phyloP scores from a whole-genome alignment of 2,113 vertebrate species.

The Junco hyemalis region DNA sequence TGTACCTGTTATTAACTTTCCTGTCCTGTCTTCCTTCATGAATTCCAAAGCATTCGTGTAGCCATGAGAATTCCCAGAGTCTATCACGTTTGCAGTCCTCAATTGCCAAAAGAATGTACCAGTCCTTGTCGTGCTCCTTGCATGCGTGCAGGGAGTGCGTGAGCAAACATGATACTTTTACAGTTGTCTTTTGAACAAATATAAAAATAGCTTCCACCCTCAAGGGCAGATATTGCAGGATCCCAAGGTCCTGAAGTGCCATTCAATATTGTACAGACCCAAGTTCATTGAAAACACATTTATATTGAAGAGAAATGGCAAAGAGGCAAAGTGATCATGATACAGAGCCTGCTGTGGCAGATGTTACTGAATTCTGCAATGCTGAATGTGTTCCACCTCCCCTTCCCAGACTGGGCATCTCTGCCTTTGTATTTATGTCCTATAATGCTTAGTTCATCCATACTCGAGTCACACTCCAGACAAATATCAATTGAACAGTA shows the following conservation, averaged over 20 bases:
- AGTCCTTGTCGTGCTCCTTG: neutral
- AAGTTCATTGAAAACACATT: neutral
- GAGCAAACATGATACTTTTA: conserved; percentile 24
- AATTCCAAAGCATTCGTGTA: neutral
- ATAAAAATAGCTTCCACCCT: neutral
- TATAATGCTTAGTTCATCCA: neutral
- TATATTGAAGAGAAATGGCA: neutral
- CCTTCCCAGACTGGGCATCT: neutral
- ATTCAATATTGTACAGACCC: neutral
- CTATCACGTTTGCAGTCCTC: neutral
- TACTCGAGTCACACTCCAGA: neutral
- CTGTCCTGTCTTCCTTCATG: neutral
- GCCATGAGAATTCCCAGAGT: neutral
- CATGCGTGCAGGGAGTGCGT: neutral
- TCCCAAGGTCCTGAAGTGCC: neutral
- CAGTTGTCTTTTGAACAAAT: conserved; percentile 36
- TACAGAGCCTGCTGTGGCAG: neutral
- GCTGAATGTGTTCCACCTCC: neutral
- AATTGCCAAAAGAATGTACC: neutral
- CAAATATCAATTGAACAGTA: neutral
- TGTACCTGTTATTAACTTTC: neutral
- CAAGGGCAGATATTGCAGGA: neutral
- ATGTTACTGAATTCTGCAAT: neutral
- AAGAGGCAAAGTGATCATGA: neutral
- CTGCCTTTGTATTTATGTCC: neutral